Evolutionary conservation across 2,113 vertebrate species (phyloP).

Genomic region (Phodopus roborovskii): DNA sequence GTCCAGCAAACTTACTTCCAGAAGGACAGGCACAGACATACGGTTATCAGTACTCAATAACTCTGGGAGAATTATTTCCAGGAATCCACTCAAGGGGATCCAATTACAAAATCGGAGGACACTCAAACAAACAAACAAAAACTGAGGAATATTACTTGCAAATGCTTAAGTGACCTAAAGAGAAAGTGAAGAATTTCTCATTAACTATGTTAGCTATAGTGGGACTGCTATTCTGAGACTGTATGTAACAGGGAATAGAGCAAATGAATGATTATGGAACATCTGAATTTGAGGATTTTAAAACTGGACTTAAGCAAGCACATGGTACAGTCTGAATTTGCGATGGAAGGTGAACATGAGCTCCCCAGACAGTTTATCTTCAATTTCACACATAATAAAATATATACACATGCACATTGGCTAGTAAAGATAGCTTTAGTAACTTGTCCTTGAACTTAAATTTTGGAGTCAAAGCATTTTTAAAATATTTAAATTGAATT

Average conservation of each 20-base stretch:
- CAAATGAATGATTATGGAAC: neutral
- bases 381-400: neutral
- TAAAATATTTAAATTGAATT: too few species aligned
- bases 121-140: neutral
- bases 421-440: neutral
- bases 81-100: neutral
- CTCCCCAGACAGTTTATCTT: neutral
- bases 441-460: too few species aligned
- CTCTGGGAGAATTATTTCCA: neutral
- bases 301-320: neutral
- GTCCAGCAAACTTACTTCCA: neutral
- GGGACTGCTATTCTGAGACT: neutral
- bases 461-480: too few species aligned
- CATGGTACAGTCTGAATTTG: neutral
- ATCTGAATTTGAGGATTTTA: conserved; percentile 14
- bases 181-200: neutral
- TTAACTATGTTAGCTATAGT: neutral
- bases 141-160: neutral
- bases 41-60: neutral
- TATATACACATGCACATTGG: neutral
- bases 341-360: neutral
- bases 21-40: neutral
- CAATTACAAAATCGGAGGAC: neutral
- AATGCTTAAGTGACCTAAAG: neutral
- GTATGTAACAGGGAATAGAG: neutral